Evolutionary conservation across 2,888 invertebrate genomes (phyloP), one percentile per base, ranked within the genome.

Genomic region (Lycophotia porphyrea): DNA sequence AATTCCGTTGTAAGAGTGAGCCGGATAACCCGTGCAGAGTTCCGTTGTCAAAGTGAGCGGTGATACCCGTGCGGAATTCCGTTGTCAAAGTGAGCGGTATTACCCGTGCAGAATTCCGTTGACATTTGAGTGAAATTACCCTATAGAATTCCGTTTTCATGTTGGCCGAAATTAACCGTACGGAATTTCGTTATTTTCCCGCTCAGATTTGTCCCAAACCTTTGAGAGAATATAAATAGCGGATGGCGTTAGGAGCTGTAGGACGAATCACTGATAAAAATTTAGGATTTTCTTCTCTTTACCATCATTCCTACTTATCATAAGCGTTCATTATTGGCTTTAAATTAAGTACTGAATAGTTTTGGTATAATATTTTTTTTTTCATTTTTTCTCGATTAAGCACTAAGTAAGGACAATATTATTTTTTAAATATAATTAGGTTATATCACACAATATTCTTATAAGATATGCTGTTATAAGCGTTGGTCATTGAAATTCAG

Each of bases 361-460:
- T 95, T 95, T 95, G 95, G 95, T 95, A 93, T 92, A 80, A 84
- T 89, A 89, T 88, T 90, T 90, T 91, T 88, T 78, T 76, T 78
- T 0, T 15, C 1, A 7, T 42, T 80, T 78, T 90, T 92, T 90
- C 90, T 88, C 92, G 91, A 91, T 94, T 76, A 91, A 94, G 93
- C 92, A 93, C 93, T 94, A 94, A 94, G 94, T 94, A 94, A 94
- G 94, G 94, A 95, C 93, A 93, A 92, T 90, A 91, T 90, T 92
- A 88, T 91, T 85, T 86, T 87, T 93, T 91, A 91, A 92, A 94
- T 94, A 95, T 91, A 95, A 93, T 95, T 95, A 96, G 94, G 94
- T 93, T 95, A 95, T 96, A 96, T 96, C 96, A 96, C 96, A 96
- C 96, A 94, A 92, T 95, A 91, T 94, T 94, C 96, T 96, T 96